Conservation (phyloP, 1,140 invertebrate genomes). For the Coelopa frigida region DNA sequence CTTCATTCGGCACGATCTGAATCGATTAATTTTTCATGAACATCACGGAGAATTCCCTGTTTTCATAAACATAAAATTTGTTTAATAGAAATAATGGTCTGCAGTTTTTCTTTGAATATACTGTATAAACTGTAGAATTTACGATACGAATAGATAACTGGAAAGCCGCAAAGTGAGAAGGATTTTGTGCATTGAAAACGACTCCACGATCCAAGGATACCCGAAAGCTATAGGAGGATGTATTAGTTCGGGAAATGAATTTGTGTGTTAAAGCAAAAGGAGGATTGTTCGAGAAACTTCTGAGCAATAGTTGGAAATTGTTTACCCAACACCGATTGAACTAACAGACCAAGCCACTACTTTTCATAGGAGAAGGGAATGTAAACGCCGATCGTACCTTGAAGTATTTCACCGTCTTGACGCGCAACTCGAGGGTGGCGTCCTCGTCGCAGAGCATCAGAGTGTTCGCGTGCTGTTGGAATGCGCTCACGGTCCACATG, state of each 20-base stretch:
- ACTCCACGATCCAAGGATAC: too few species aligned
- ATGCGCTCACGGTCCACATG: slow-evolving; percentile 99
- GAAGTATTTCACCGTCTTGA: slow-evolving; percentile 99
- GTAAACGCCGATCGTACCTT: slow-evolving; percentile 73
- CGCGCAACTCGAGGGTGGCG: slow-evolving; percentile 91
- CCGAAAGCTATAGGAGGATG: too few species aligned
- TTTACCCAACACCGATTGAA: too few species aligned
- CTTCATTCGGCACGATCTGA: too few species aligned
- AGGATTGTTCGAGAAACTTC: not conserved
- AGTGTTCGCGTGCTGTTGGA: slow-evolving; percentile 88
- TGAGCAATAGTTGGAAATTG: not conserved
- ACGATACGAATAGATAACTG: too few species aligned
- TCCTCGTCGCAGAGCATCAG: slow-evolving; percentile 97
- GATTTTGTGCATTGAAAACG: too few species aligned
- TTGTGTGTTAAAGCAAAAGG: not conserved
- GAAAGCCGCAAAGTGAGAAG: too few species aligned
- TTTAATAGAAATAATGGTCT: too few species aligned
- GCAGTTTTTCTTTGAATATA: too few species aligned
- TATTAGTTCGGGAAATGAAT: too few species aligned
- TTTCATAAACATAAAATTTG: too few species aligned
- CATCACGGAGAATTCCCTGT: not conserved
- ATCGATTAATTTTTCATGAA: not conserved
- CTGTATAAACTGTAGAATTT: too few species aligned
- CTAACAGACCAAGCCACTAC: not conserved
- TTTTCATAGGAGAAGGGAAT: not conserved